These are phyloP conservation scores for Phyllotis vaccarum DNA, from an alignment of 2,797 vertebrate species.

Conservation along the genomic window DNA sequence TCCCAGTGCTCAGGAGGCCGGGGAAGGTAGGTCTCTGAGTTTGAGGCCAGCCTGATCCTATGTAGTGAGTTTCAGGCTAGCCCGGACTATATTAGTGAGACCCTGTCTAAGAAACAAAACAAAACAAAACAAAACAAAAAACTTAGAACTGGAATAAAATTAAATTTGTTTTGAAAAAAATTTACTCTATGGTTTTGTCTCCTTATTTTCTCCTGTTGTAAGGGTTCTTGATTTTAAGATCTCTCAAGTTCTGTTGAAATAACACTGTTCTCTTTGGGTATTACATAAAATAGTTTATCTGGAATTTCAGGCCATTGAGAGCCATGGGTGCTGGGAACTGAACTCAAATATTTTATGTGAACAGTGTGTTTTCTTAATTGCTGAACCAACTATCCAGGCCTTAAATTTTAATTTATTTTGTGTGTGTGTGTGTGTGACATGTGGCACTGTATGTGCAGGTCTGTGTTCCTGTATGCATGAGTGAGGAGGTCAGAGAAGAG, in stretches of 20 bases:
- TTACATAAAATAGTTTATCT: conserved; percentile 6
- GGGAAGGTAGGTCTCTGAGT: not conserved
- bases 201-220: conserved; percentile 60
- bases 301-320: not conserved
- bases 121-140: not conserved
- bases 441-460: not conserved
- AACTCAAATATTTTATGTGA: not conserved
- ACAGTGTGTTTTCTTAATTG: not conserved
- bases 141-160: conserved; percentile 70
- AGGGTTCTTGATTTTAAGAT: conserved; percentile 47
- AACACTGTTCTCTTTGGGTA: not conserved
- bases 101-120: not conserved
- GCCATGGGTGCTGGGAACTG: not conserved
- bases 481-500: not conserved
- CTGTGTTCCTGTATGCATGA: not conserved
- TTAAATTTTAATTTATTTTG: not conserved
- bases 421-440: not conserved
- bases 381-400: not conserved
- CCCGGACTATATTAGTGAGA: not conserved
- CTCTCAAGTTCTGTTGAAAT: not conserved
- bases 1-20: not conserved
- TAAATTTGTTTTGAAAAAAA: conserved; percentile 78
- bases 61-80: not conserved
- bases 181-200: conserved; percentile 40
- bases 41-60: not conserved